phyloP scores from a whole-genome alignment of 2,113 vertebrate species.

The Mus musculus region DNA sequence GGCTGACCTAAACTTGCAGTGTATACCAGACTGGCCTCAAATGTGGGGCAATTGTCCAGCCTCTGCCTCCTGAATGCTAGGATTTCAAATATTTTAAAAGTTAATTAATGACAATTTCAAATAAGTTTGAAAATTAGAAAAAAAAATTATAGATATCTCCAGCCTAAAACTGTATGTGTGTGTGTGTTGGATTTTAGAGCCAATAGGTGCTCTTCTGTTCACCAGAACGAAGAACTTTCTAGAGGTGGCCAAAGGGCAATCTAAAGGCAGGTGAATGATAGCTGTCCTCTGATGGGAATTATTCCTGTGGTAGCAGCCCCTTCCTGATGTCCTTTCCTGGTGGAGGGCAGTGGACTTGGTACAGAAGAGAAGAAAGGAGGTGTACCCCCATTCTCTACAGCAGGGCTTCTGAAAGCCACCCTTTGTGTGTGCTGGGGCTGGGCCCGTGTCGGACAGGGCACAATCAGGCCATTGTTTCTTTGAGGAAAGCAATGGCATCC shows the following conservation, averaged over 20 bases:
- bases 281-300: not conserved
- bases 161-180: not conserved
- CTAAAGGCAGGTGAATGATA: not conserved
- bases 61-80: not conserved
- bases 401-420: conserved; percentile 85
- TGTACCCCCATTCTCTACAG: conserved; percentile 15
- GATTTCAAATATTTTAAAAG: not conserved
- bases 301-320: not conserved
- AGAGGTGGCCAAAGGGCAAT: not conserved
- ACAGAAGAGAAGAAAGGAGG: conserved; percentile 62
- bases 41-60: not conserved
- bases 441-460: conserved; percentile 89
- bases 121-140: not conserved
- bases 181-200: not conserved
- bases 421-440: conserved; percentile 90
- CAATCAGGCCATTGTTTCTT: conserved; percentile 93
- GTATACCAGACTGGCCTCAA: not conserved
- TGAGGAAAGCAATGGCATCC: conserved; percentile 88
- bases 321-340: not conserved
- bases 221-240: not conserved
- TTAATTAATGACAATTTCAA: not conserved
- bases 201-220: not conserved
- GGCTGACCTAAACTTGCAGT: not conserved
- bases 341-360: not conserved
- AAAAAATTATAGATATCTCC: not conserved